Evolutionary conservation across 2,888 invertebrate species (phyloP).

Genomic region (Lamellibrachia satsuma): DNA sequence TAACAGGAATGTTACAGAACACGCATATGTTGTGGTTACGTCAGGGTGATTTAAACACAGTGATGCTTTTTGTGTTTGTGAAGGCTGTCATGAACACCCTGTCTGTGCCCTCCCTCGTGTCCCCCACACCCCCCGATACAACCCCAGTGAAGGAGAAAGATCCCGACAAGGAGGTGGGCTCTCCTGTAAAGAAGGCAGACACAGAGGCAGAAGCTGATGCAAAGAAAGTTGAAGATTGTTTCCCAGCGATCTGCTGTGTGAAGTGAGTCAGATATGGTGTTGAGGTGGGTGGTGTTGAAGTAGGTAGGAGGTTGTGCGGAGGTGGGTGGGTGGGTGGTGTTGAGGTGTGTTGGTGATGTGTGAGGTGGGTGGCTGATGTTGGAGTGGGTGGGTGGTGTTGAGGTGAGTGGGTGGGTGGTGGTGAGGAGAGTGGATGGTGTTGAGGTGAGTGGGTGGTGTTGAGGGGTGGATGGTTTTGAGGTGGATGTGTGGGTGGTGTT

Average conservation of each 20-base stretch:
- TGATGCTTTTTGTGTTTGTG: neutral
- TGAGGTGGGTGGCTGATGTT: neutral
- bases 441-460: no score
- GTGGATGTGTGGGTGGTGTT: no score
- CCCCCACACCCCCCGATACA: neutral
- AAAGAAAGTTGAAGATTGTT: slow-evolving; percentile 48
- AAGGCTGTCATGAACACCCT: neutral
- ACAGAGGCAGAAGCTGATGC: slow-evolving; percentile 38
- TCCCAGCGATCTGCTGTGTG: slow-evolving; percentile 39
- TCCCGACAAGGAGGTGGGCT: slow-evolving; percentile 17
- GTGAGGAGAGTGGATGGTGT: no score
- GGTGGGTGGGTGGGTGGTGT: neutral
- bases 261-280: neutral
- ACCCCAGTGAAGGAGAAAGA: slow-evolving; percentile 34
- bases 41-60: no score
- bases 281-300: neutral
- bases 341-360: neutral
- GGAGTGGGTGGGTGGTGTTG: no score
- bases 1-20: no score
- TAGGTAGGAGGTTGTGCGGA: neutral
- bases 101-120: neutral
- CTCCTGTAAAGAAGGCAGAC: slow-evolving; percentile 22
- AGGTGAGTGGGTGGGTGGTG: no score
- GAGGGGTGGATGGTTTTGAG: no score
- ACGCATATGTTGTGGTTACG: no score